phyloP scores from a whole-genome alignment of 2,113 vertebrate genomes.

The Pseudorhombus dupliciocellatus region DNA sequence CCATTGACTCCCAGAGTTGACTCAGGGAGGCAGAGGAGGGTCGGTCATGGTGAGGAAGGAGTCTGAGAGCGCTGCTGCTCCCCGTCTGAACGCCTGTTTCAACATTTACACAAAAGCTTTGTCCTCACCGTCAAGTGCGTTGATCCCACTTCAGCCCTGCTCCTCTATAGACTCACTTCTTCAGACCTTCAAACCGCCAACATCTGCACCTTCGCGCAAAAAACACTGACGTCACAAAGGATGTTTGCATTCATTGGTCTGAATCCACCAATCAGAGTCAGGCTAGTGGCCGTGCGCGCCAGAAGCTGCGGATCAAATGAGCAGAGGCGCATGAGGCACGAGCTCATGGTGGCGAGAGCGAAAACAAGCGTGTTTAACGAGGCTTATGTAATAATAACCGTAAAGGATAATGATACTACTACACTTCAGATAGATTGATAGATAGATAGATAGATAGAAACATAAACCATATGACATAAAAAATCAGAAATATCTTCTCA shows the following conservation, averaged over 20 bases:
- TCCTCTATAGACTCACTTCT: neutral
- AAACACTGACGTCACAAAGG: constrained; percentile 57
- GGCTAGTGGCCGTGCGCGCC: neutral
- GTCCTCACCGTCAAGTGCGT: constrained; percentile 68
- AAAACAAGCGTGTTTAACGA: neutral
- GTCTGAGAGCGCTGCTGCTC: neutral
- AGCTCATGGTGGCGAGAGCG: neutral
- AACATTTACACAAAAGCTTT: constrained; percentile 32
- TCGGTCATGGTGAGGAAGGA: neutral
- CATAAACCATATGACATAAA: no score
- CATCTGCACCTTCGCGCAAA: constrained; percentile 67
- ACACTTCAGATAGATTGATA: no score
- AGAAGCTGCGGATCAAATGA: neutral
- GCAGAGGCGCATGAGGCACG: neutral
- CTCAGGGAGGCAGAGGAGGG: neutral
- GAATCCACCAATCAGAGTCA: constrained; percentile 49
- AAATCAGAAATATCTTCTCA: no score
- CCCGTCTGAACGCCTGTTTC: constrained; percentile 7
- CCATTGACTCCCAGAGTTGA: neutral
- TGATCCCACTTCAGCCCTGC: neutral
- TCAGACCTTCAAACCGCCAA: constrained; percentile 39
- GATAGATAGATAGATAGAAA: no score
- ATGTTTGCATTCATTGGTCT: constrained; percentile 63
- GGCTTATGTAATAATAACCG: neutral
- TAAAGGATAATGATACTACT: no score